These are phyloP conservation scores for Crossoptilon crossoptilon DNA, from an alignment of 2,797 vertebrate species.

Conservation along the genomic window DNA sequence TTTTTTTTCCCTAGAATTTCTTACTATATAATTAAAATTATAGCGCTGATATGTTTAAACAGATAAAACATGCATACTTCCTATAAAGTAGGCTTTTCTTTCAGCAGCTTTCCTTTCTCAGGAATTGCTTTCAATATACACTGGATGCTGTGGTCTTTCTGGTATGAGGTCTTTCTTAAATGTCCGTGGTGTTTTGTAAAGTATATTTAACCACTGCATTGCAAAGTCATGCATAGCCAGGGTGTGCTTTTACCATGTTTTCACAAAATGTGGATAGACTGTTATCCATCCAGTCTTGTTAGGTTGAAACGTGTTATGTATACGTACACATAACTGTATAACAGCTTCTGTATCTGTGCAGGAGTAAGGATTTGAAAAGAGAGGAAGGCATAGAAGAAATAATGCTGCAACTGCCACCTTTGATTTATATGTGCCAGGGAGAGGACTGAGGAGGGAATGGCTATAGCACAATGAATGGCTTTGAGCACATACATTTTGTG, in stretches of 20 bases:
- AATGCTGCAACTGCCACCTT: background rate
- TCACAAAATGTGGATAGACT: background rate
- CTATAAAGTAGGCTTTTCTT: background rate
- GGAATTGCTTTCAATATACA: background rate
- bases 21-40: background rate
- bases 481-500: accelerated
- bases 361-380: background rate
- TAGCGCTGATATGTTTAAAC: background rate
- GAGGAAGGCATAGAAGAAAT: background rate
- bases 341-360: background rate
- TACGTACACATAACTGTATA: background rate
- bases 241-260: background rate
- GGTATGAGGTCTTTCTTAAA: background rate
- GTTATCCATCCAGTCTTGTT: background rate
- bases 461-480: background rate
- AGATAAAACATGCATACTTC: background rate
- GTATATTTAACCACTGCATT: background rate
- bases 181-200: background rate
- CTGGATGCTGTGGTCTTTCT: background rate
- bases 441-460: background rate
- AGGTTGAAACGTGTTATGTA: background rate
- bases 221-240: background rate
- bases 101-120: background rate
- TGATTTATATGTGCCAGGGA: background rate
- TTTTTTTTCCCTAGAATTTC: background rate